Conservation (phyloP, 1,140 invertebrate species). For the Adelges cooleyi region DNA sequence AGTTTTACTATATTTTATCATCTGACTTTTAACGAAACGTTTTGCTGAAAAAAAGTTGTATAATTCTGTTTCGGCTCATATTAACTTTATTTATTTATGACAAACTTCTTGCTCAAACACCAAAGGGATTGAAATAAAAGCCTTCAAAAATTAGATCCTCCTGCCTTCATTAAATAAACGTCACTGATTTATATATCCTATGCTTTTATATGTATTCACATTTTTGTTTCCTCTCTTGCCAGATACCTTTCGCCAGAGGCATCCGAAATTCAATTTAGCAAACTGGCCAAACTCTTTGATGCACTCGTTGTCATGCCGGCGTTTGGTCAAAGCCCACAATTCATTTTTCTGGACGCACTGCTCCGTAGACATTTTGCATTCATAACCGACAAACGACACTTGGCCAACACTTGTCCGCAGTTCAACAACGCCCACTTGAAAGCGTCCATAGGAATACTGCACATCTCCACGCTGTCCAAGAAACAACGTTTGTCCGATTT, state of each 20-base stretch:
- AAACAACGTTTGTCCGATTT: background rate
- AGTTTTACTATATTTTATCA: no score
- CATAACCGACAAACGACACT: background rate
- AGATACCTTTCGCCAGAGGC: background rate
- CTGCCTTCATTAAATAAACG: no score
- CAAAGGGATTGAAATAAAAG: no score
- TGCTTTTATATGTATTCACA: no score
- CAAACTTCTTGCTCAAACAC: no score
- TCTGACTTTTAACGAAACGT: no score
- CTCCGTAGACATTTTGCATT: background rate
- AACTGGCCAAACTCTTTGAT: background rate
- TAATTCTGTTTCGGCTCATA: no score
- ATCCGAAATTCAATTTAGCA: background rate
- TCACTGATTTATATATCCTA: no score
- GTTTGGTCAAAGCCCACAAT: constrained; percentile 6
- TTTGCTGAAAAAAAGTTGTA: no score
- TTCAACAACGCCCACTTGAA: background rate
- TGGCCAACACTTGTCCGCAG: background rate
- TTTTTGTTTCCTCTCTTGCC: no score
- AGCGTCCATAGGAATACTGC: constrained; percentile 12
- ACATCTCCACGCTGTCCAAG: constrained; percentile 1
- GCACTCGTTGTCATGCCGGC: background rate
- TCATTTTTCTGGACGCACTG: background rate
- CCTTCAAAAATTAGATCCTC: no score
- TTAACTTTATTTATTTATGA: no score